phyloP scores from a whole-genome alignment of 2,888 invertebrate genomes.

The Clivina fossor region DNA sequence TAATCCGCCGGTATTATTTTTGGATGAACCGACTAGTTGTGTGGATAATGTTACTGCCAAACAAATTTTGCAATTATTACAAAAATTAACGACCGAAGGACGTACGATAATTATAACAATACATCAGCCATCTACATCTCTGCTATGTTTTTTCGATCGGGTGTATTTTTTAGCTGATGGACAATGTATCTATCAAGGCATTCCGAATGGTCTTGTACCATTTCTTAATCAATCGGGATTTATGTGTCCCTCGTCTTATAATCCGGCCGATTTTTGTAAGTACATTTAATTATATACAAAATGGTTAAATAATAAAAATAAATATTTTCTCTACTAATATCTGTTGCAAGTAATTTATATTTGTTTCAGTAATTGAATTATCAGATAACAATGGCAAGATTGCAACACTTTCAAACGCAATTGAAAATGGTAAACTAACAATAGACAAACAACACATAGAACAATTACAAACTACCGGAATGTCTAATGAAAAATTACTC shows the following conservation, averaged over 20 bases:
- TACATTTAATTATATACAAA: no score
- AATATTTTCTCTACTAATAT: no score
- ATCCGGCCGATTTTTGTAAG: slow-evolving; percentile 68
- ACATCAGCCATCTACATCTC: slow-evolving; percentile 69
- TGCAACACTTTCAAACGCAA: no score
- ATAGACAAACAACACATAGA: no score
- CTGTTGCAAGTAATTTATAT: no score
- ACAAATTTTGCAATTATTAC: slow-evolving; percentile 62
- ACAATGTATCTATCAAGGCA: slow-evolving; percentile 71
- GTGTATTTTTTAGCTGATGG: slow-evolving; percentile 56
- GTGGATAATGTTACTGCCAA: slow-evolving; percentile 66
- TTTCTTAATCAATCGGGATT: slow-evolving; percentile 72
- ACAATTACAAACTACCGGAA: no score
- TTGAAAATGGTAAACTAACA: no score
- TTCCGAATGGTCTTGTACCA: slow-evolving; percentile 70
- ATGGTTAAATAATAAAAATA: no score
- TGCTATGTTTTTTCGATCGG: slow-evolving; percentile 65
- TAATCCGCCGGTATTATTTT: slow-evolving; percentile 81
- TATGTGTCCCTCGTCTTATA: slow-evolving; percentile 66
- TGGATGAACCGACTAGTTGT: slow-evolving; percentile 81
- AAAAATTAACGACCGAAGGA: slow-evolving; percentile 62
- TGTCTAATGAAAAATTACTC: no score
- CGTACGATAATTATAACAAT: slow-evolving; percentile 71
- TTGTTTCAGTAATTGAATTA: no score
- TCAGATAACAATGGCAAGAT: no score